phyloP scores from a whole-genome alignment of 2,797 vertebrate genomes.

The Tragopan temminckii region DNA sequence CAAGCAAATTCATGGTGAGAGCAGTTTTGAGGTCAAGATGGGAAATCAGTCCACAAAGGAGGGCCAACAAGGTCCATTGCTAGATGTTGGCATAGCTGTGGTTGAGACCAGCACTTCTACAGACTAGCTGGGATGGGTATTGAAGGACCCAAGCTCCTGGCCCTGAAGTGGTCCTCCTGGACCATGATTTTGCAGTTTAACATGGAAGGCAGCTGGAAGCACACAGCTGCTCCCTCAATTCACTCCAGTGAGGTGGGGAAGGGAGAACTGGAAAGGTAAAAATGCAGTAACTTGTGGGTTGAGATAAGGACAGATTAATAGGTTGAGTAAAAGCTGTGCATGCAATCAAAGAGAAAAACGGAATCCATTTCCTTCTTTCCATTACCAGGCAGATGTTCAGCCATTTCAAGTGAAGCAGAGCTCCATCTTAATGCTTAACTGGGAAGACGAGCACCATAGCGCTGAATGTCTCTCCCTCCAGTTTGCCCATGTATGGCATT shows the following conservation, averaged over 20 bases:
- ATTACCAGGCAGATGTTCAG: not conserved
- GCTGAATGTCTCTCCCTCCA: not conserved
- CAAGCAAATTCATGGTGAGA: not conserved
- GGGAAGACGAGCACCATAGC: not conserved
- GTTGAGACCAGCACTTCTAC: not conserved
- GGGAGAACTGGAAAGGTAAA: not conserved
- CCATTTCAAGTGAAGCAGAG: not conserved
- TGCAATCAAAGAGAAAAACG: not conserved
- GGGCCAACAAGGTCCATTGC: not conserved
- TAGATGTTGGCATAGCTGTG: not conserved
- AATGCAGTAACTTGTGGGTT: not conserved
- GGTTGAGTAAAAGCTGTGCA: not conserved
- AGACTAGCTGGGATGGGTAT: too few species aligned
- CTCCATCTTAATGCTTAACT: not conserved
- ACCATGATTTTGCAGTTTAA: not conserved
- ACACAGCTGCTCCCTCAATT: not conserved
- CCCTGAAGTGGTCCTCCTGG: not conserved
- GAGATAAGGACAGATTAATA: not conserved
- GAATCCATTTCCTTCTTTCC: not conserved
- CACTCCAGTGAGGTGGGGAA: not conserved
- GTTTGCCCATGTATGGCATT: not conserved
- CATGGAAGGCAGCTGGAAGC: not conserved
- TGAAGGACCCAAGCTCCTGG: not conserved
- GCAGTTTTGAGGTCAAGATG: not conserved
- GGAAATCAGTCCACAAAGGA: not conserved